Base-by-base conservation (phyloP, 2,797 vertebrate species). In the Gallinago stenura region DNA sequence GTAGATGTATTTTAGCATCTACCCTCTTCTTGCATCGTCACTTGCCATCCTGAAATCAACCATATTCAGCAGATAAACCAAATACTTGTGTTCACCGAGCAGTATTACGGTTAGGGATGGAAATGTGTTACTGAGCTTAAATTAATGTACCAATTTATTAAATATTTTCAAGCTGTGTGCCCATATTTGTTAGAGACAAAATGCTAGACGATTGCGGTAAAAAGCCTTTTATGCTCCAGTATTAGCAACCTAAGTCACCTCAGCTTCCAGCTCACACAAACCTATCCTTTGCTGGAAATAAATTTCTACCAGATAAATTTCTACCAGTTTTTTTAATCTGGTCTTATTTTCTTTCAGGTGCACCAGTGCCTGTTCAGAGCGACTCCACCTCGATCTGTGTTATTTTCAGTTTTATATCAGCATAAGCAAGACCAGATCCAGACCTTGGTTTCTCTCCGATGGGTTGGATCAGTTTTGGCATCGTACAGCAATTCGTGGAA, bases 91-190 rank as follows among this genome's bases (percentile, higher is more conserved):
- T 51, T 89, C 73, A 61, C 19, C 0, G 0, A 41, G 56, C 70
- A 89, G 18, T 66, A 10, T 46, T 77, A 66, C 62, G 24, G 56
- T n/a, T 10, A 12, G 24, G 30, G 33, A 31, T 72, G 41, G 83
- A 89, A 73, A 37, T 9, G 48, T 79, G 68, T 89, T 91, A 41
- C 20, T 25, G 68, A 89, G 46, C 54, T 89, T 87, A 88, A 92
- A 86, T 92, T 95, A 95, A 89, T 87, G 78, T 79, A 90, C 77
- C 78, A 56, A 87, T 87, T 82, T 90, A 81, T 75, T 92, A 93
- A 93, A 87, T 17, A 39, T 60, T 87, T 93, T 62, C 83, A 62
- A 87, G 46, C 61, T 54, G 16, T 58, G 25, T 73, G 64, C 41
- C 28, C 6, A 0, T 87, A 30, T 71, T 80, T 80, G 7, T 48